phyloP scores from a whole-genome alignment of 2,888 invertebrate species.

The Drosophila prolongata region DNA sequence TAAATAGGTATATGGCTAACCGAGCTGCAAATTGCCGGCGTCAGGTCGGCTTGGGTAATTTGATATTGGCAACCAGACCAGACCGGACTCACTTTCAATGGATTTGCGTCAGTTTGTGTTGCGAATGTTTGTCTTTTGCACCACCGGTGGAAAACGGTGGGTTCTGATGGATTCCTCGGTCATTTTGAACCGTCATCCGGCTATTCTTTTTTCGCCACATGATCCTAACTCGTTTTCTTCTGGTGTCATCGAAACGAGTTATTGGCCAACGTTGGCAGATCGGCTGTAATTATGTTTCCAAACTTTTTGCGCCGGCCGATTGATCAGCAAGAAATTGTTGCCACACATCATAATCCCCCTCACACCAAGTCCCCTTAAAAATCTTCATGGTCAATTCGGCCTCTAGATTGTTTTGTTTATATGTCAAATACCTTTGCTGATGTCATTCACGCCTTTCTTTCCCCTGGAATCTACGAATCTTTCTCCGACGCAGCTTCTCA shows the following conservation, averaged over 20 bases:
- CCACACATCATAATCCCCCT: neutral
- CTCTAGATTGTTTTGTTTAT: neutral
- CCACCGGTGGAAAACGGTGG: neutral
- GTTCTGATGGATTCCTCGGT: neutral
- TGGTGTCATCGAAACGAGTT: conserved; percentile 37
- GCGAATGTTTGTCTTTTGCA: conserved; percentile 22
- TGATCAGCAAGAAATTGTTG: conserved; percentile 37
- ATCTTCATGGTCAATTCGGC: conserved; percentile 2
- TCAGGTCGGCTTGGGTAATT: conserved; percentile 65
- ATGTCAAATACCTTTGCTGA: neutral
- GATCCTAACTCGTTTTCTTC: neutral
- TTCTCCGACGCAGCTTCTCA: conserved; percentile 1
- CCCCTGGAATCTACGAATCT: conserved; percentile 4
- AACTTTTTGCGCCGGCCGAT: conserved; percentile 19
- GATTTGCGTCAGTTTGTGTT: conserved; percentile 59
- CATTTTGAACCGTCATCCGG: conserved; percentile 9
- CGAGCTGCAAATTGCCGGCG: conserved; percentile 57
- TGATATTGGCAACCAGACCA: conserved; percentile 73
- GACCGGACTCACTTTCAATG: conserved; percentile 67
- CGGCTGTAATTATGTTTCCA: conserved; percentile 60
- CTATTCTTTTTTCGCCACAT: conserved; percentile 18
- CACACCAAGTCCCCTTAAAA: neutral
- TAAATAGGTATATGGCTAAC: conserved; percentile 51
- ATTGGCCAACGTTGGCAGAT: conserved; percentile 58
- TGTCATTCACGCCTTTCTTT: conserved; percentile 23